Conservation (phyloP, 2,888 invertebrate species). For the Adineta ricciae region DNA sequence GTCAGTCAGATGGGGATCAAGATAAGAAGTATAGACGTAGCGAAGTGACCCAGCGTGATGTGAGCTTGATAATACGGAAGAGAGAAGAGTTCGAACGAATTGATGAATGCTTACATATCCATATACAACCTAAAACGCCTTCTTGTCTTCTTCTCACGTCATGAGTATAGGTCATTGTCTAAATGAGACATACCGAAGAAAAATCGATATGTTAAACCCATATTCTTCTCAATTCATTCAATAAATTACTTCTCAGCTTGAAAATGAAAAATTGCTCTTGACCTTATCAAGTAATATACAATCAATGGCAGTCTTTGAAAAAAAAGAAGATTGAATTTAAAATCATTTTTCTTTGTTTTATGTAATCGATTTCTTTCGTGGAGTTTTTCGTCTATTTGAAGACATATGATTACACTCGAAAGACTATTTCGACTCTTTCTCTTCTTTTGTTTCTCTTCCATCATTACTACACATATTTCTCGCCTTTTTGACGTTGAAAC, state of each 20-base stretch:
- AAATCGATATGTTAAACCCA: not conserved
- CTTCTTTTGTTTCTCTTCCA: not conserved
- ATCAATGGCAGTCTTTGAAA: not conserved
- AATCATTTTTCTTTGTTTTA: not conserved
- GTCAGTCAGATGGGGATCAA: constrained; percentile 9
- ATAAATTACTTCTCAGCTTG: not conserved
- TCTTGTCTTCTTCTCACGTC: not conserved
- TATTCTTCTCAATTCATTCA: not conserved
- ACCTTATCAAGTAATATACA: not conserved
- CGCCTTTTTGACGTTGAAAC: not conserved
- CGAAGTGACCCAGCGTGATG: not conserved
- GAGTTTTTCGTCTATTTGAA: not conserved
- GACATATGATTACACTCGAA: not conserved
- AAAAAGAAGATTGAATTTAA: not conserved
- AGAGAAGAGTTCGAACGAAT: not conserved
- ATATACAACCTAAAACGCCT: not conserved
- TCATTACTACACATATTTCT: not conserved
- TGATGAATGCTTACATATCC: not conserved
- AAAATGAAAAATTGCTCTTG: not conserved
- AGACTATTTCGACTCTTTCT: not conserved
- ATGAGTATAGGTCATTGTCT: not conserved
- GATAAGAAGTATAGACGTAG: not conserved
- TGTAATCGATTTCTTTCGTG: not conserved
- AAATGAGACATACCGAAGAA: not conserved
- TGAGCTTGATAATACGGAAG: not conserved